Conservation (phyloP, 2,797 vertebrate genomes). For the Vespertilio murinus region DNA sequence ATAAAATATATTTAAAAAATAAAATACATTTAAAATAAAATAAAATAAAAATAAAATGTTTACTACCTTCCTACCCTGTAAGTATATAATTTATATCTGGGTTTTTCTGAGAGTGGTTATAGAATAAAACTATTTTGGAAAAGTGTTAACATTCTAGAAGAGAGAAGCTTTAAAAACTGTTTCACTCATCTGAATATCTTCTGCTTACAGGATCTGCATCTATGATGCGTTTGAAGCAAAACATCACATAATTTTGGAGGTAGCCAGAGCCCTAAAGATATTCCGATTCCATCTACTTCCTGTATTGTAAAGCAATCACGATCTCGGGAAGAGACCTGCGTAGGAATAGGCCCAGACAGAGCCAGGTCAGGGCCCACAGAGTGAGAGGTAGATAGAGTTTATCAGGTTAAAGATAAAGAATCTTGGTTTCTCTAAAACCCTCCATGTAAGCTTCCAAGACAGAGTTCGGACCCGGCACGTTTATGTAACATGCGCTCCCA, state of each 20-base stretch:
- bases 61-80: conserved; percentile 1
- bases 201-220: neutral
- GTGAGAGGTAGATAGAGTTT: neutral
- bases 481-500: neutral
- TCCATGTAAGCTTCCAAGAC: neutral
- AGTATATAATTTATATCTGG: neutral
- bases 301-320: neutral
- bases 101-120: neutral
- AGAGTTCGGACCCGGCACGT: neutral
- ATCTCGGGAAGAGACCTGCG: neutral
- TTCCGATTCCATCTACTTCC: neutral
- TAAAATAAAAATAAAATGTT: conserved; percentile 15
- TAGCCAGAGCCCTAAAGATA: too few relatives aligned
- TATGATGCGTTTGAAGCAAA: conserved; percentile 9
- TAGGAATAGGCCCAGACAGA: neutral
- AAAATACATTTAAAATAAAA: too few relatives aligned
- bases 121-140: neutral
- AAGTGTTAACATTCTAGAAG: conserved; percentile 20
- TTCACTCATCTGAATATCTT: neutral
- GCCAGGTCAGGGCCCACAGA: neutral
- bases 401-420: neutral
- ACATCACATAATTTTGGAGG: neutral
- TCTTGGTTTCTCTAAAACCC: neutral
- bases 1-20: too few relatives aligned
- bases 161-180: neutral